These are phyloP conservation scores for Trichogramma dendrolimi DNA, from an alignment of 2,888 invertebrate species.

Conservation along the genomic window DNA sequence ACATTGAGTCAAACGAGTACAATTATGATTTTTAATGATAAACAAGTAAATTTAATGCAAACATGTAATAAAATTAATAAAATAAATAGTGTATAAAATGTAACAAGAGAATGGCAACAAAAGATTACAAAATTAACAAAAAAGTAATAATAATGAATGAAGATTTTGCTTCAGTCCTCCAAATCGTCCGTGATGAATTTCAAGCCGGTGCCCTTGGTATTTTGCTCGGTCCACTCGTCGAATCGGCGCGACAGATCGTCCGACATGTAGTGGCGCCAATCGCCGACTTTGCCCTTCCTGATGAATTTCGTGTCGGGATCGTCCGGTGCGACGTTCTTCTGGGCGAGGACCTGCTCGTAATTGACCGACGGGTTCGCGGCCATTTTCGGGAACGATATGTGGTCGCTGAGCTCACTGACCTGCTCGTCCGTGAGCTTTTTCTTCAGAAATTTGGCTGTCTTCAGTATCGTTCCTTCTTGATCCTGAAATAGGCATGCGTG, in stretches of 20 bases:
- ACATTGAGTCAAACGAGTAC: no score
- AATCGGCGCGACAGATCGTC: slow-evolving; percentile 67
- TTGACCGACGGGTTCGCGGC: slow-evolving; percentile 76
- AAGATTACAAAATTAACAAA: no score
- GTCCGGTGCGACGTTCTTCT: slow-evolving; percentile 54
- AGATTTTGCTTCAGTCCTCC: slow-evolving; percentile 11
- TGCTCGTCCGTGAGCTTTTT: slow-evolving; percentile 65
- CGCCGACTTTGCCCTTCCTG: slow-evolving; percentile 74
- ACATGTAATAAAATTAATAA: no score
- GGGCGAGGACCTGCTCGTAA: slow-evolving; percentile 61
- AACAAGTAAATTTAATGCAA: no score
- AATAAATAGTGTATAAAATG: no score
- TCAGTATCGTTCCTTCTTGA: slow-evolving; percentile 62
- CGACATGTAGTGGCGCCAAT: slow-evolving; percentile 76
- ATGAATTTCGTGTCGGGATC: slow-evolving; percentile 63
- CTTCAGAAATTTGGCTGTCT: slow-evolving; percentile 70
- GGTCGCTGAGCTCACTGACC: slow-evolving; percentile 64
- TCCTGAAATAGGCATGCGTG: slow-evolving; percentile 53
- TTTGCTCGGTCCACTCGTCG: slow-evolving; percentile 66
- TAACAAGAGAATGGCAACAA: no score
- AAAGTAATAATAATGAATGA: no score
- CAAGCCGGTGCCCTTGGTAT: slow-evolving; percentile 62
- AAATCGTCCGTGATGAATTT: slow-evolving; percentile 53
- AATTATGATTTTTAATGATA: no score
- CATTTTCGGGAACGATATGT: slow-evolving; percentile 79